Base-by-base conservation (phyloP, 2,888 invertebrate species). In the Pherbina coryleti region DNA sequence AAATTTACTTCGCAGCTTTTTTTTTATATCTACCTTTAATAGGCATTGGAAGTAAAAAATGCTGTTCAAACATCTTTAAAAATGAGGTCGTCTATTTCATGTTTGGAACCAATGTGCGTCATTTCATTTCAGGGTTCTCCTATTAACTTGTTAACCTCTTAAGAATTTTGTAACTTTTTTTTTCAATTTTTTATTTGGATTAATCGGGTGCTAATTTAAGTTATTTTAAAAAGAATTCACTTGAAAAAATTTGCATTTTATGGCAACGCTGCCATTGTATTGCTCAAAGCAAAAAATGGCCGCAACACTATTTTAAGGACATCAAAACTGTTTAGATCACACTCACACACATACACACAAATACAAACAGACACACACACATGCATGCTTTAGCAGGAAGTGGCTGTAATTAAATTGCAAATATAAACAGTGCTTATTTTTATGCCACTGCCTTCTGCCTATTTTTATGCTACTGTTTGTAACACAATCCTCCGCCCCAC, bases 351-450 rank as follows among this genome's bases (percentile, higher is more conserved):
- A 60, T 14, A n/a, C 25, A 69, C 9, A 11, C 4, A 17, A 2
- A 22, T 60, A 57, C n/a, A 66, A 0, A 67, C 14, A 44, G 3
- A 44, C 9, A 67, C 22, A 22, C 19, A 67, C 19, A 37, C 44
- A 72, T 51, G 22, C 51, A 57, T n/a, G 0, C 34, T 3, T 37
- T 28, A 34, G 34, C 34, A 14, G 31, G 34, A 57, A 22, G 34
- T 55, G 31, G 55, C 55, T 55, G 19, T 71, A 34, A 71, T 71
- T 55, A 34, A 55, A 57, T 67, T 67, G 31, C 55, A 57, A 71
- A 37, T 31, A 34, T 55, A 37, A 71, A 55, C 34, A 11, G 57
- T 9, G 53, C 53, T 28, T 55, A 71, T 55, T 71, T 71, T 71
- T 34, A 37, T 34, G 53, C 17, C 44, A 8, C 34, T 14, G 57